Evolutionary conservation across 2,888 invertebrate genomes (phyloP).

Genomic region (Galerucella nymphaeae): DNA sequence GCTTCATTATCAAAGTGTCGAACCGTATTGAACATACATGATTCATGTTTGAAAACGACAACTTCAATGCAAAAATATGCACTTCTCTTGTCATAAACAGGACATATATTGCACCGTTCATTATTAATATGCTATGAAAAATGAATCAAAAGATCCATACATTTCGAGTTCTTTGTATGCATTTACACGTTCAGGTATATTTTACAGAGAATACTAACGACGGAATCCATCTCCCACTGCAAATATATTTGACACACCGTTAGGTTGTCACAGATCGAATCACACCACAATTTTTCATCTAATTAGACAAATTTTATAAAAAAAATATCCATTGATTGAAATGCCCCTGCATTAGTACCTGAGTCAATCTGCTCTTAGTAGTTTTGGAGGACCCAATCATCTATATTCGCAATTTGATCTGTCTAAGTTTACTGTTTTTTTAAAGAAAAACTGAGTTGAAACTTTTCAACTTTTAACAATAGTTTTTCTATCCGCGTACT

Average conservation of each 20-base stretch:
- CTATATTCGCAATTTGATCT: too few relatives aligned
- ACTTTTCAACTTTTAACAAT: too few relatives aligned
- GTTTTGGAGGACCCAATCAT: too few relatives aligned
- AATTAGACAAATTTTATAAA: too few relatives aligned
- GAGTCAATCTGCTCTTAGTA: too few relatives aligned
- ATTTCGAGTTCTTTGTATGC: slow-evolving; percentile 42
- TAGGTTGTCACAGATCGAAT: background rate
- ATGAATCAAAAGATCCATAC: slow-evolving; percentile 61
- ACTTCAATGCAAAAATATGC: slow-evolving; percentile 65
- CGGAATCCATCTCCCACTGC: slow-evolving; percentile 24
- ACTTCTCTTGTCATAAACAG: slow-evolving; percentile 64
- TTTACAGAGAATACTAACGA: slow-evolving; percentile 34
- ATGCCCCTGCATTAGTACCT: too few relatives aligned
- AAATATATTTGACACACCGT: slow-evolving; percentile 20
- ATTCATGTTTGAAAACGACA: slow-evolving; percentile 65
- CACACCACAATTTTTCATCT: background rate
- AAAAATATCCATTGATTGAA: too few relatives aligned
- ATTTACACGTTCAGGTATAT: slow-evolving; percentile 34
- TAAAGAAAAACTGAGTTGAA: too few relatives aligned
- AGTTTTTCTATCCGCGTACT: too few relatives aligned
- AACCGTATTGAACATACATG: slow-evolving; percentile 65
- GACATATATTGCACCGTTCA: slow-evolving; percentile 64
- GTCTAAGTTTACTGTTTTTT: too few relatives aligned
- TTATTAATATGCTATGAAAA: slow-evolving; percentile 65
- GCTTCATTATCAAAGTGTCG: slow-evolving; percentile 66